Percentiles rank a stretch among this genome's conserved stretches.
These are phyloP conservation scores for Regulus satrapa DNA, from an alignment of 2,113 vertebrate genomes.

Conservation along the genomic window DNA sequence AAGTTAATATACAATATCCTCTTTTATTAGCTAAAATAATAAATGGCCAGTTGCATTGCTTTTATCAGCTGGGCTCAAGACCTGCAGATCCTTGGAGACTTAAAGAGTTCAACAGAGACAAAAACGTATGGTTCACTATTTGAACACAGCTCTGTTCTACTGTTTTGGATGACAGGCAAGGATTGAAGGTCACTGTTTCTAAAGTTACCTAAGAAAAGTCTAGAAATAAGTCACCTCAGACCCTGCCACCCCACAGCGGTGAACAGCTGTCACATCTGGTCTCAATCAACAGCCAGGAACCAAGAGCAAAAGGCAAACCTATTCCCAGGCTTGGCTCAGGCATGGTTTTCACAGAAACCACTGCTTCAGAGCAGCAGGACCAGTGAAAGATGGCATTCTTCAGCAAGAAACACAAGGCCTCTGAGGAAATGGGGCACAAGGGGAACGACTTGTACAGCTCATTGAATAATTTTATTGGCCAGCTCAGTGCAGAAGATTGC, in stretches of 20 bases:
- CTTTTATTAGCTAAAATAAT: constrained; percentile 48
- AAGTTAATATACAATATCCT: constrained; percentile 50
- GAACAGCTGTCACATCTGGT: constrained; percentile 4
- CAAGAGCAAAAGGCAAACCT: background rate
- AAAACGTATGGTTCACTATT: background rate
- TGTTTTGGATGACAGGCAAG: background rate
- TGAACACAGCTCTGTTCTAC: background rate
- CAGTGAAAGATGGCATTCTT: background rate
- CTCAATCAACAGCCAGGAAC: background rate
- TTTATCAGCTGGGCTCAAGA: constrained; percentile 25
- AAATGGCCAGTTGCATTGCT: constrained; percentile 1
- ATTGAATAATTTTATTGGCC: background rate
- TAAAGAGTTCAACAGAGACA: background rate
- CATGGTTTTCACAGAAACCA: background rate
- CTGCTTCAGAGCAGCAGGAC: background rate
- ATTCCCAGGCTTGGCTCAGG: background rate
- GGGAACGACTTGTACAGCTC: fast-evolving
- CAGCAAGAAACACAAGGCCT: background rate
- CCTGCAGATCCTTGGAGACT: background rate
- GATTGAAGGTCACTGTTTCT: background rate
- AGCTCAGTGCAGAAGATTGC: background rate
- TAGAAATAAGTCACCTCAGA: background rate
- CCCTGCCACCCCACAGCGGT: background rate
- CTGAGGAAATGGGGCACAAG: background rate
- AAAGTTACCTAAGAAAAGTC: background rate